Base-by-base conservation (phyloP, 2,888 invertebrate genomes). In the Creontiades dilutus region DNA sequence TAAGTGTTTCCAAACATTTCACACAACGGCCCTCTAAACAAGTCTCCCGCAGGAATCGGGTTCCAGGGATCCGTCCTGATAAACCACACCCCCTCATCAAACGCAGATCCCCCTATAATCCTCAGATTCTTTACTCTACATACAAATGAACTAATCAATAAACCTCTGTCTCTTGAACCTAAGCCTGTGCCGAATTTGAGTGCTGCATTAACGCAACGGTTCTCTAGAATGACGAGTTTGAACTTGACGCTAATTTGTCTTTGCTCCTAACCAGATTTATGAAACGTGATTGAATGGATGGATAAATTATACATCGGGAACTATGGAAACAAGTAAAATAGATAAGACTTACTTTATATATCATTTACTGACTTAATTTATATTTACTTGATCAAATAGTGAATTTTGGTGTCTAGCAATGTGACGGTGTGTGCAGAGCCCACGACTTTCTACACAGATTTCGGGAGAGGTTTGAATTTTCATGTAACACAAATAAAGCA, bases 1-100 rank as follows among this genome's bases (percentile, higher is more conserved):
- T 86, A 88, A 88, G 88, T 88, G 88, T 88, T 88, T 78, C 88
- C 88, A 88, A 88, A 88, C 88, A 88, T 88, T 88, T 78, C 52
- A 88, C 76, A 78, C 88, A 78, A 78, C 78, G n/a, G 78, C 78
- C 78, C 37, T 52, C 76, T 88, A 88, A 88, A 88, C 88, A 76
- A 88, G 78, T 88, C 88, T 76, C 57, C 78, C 55, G 88, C 88
- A 88, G 88, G 78, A 88, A 76, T 88, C 88, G 48, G 46, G 75
- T 13, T 82, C 80, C 80, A 52, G 14, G 48, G 86, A 86, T 57
- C 61, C 46, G 57, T 57, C 85, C 85, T 61, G 61, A 61, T 61
- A 85, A 61, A 28, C 78, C 61, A 57, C 85, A 37, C 85, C 85
- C 57, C 27, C 27, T 85, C 85, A 46, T 85, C 85, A 85, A 61